phyloP scores from a whole-genome alignment of 2,888 invertebrate species.

The Amphiduros pacificus region DNA sequence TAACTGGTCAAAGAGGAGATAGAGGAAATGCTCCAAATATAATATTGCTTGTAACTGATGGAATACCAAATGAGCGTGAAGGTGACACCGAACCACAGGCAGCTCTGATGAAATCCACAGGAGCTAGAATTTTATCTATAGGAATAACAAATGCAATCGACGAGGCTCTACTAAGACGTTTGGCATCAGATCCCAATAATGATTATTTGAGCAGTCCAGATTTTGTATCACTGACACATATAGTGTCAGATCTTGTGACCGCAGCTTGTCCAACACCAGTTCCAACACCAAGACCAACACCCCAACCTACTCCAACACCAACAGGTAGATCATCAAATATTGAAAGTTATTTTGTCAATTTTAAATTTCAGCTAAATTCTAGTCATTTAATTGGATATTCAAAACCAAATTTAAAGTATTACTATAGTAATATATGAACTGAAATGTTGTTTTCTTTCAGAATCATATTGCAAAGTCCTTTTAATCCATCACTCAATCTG shows the following conservation, averaged over 20 bases:
- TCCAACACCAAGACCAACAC: background rate
- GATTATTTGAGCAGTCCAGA: no score
- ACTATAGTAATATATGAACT: no score
- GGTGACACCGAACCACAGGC: background rate
- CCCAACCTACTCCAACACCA: background rate
- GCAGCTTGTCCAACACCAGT: background rate
- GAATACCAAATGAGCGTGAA: slow-evolving; percentile 2
- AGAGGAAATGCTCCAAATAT: background rate
- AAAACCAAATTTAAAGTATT: no score
- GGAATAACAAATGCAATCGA: background rate
- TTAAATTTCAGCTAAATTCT: no score
- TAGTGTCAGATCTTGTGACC: background rate
- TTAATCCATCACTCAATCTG: no score
- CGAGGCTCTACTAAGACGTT: background rate
- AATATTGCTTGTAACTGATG: background rate
- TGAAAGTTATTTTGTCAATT: background rate
- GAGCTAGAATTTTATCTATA: background rate
- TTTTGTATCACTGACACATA: background rate
- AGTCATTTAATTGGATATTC: no score
- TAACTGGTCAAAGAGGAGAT: background rate
- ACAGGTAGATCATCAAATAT: background rate
- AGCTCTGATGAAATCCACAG: background rate
- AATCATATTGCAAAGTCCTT: no score
- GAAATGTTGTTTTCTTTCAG: no score
- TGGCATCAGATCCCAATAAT: background rate